Percentiles rank a stretch among this genome's conserved stretches.
Evolutionary conservation across 23 tunicate species (phyloP).

Genomic region (Aplidium turbinatum): DNA sequence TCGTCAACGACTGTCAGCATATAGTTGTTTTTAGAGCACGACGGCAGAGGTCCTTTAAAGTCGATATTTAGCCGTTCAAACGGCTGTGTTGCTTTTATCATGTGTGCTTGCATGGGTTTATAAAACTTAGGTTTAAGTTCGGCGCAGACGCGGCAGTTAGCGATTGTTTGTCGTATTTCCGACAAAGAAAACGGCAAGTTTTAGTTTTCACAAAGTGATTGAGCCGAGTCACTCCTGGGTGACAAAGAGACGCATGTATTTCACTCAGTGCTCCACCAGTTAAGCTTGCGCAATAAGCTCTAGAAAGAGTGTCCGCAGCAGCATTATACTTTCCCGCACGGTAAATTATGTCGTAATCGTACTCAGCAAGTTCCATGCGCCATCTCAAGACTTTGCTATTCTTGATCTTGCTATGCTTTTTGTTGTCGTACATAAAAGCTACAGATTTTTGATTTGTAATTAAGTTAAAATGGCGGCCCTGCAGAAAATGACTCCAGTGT

Average conservation of each 20-base stretch:
- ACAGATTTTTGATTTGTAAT: constrained; percentile 41
- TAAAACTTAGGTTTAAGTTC: constrained; percentile 28
- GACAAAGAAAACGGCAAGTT: constrained; percentile 28
- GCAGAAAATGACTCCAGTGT: constrained; percentile 20
- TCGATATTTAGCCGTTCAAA: constrained; percentile 17
- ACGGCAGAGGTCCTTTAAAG: constrained; percentile 30
- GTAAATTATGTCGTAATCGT: constrained; percentile 6
- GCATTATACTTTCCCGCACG: constrained; percentile 16
- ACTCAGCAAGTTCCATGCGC: constrained; percentile 26
- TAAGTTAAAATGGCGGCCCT: constrained; percentile 12
- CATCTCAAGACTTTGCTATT: constrained; percentile 33
- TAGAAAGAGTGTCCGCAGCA: constrained; percentile 19
- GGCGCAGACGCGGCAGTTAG: constrained; percentile 6
- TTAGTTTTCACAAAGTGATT: constrained; percentile 10
- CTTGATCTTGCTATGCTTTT: constrained; percentile 24
- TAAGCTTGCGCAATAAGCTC: constrained; percentile 18
- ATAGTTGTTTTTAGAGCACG: constrained; percentile 5
- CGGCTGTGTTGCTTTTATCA: constrained; percentile 38
- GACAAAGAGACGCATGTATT: constrained; percentile 22
- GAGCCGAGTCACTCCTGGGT: constrained; percentile 30
- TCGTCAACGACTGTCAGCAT: constrained; percentile 15
- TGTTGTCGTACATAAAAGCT: constrained; percentile 36
- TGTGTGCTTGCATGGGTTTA: not conserved
- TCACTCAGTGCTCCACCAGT: too few relatives aligned
- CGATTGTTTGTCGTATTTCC: constrained; percentile 17